Evolutionary conservation across 1,140 invertebrate species (phyloP), one percentile per base, ranked within the genome.

Genomic region (Eufriesea mexicana): DNA sequence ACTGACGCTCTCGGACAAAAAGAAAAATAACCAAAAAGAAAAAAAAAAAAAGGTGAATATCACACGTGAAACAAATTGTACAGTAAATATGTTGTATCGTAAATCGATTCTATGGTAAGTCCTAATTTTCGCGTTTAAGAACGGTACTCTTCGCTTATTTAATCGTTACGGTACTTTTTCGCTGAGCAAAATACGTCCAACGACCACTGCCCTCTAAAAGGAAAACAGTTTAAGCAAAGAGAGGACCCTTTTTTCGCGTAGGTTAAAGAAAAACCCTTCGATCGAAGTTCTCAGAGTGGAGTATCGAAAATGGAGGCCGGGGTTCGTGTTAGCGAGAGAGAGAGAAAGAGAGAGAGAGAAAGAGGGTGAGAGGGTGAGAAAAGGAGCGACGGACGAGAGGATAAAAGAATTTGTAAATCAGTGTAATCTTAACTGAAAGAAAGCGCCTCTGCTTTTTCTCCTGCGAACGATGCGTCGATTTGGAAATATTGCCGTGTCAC

Each of bases 401-500:
- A 51, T 45, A 25, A 54, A 61, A 54, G 23, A 55, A 64, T 55
- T 73, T 49, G 70, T 85, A 72, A 85, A 84, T 68, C 73, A 72
- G 51, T 74, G 85, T 89, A 35, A 89, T 84, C 82, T 88, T 89
- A 84, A 84, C 64, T 64, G 84, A 70, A 28, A 84, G 74, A 18
- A 76, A 77, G 20, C 55, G 88, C 81, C 79, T 86, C 80, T 71
- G 75, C 59, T 73, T 84, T 78, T 84, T 78, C 72, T 85, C 57
- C 66, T 64, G 23, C 59, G 71, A 42, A 57, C 25, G n/a, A 70
- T 0, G 81, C 51, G 62, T 86, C 67, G 86, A 89, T 90, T 91
- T 93, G 92, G 91, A 92, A 92, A 91, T 91, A 91, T 92, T 91
- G 90, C 62, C 82, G 84, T 80, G 86, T 79, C 86, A 87, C 79